These are phyloP conservation scores for Bombyx mori DNA, from an alignment of 1,140 invertebrate genomes.

Conservation along the genomic window ASM3026992v2 NC_085112.1:1835501-1836000, in stretches of 20 bases:
- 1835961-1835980: constrained; percentile 42
- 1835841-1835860: too few relatives aligned
- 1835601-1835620: not conserved
- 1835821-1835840: too few relatives aligned
- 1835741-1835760: constrained; percentile 29
- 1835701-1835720: constrained; percentile 2
- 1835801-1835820: too few relatives aligned
- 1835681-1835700: constrained; percentile 1
- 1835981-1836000: constrained; percentile 36
- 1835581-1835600: too few relatives aligned
- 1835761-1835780: constrained; percentile 20
- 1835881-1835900: constrained; percentile 7
- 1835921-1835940: constrained; percentile 49
- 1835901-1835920: constrained; percentile 39
- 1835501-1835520: too few relatives aligned
- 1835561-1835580: too few relatives aligned
- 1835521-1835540: too few relatives aligned
- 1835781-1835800: too few relatives aligned
- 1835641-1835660: constrained; percentile 10
- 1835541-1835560: too few relatives aligned
- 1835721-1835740: constrained; percentile 27
- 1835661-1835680: constrained; percentile 3
- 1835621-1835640: constrained; percentile 11
- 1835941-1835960: constrained; percentile 41
- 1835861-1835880: too few relatives aligned